A percentile compares a stretch with the other conserved stretches of the same genome.
Evolutionary conservation across 2,797 vertebrate species (phyloP).

Genomic region (Loris lydekkerianus): DNA sequence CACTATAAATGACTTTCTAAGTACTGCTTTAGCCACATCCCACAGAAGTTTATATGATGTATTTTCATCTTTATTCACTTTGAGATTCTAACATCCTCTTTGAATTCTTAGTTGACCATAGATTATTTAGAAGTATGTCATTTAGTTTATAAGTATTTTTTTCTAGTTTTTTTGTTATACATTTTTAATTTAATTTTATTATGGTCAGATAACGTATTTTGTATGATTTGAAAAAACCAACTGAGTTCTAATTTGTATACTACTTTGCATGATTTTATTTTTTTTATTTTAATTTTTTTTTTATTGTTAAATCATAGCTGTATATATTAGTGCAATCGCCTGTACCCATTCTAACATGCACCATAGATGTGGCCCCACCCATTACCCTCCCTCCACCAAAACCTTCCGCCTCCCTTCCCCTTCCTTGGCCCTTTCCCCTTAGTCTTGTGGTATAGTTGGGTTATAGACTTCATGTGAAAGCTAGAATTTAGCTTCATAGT

Average conservation of each 20-base stretch:
- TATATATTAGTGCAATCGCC: no score
- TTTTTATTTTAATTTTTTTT: no score
- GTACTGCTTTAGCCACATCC: neutral
- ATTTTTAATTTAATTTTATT: conserved; percentile 57
- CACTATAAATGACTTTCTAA: conserved; percentile 18
- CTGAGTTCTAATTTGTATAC: conserved; percentile 28
- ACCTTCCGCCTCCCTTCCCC: no score
- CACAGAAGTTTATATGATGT: neutral
- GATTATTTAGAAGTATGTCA: conserved; percentile 24
- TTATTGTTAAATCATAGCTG: no score
- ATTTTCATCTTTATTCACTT: conserved; percentile 49
- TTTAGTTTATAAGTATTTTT: conserved; percentile 65
- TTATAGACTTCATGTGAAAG: no score
- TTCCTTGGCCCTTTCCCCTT: no score
- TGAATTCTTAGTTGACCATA: conserved; percentile 29
- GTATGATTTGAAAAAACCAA: neutral
- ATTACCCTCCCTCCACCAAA: no score
- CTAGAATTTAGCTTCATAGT: no score
- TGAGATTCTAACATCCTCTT: conserved; percentile 21
- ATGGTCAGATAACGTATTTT: conserved; percentile 18
- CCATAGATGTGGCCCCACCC: no score
- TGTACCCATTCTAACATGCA: no score
- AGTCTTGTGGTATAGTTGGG: no score
- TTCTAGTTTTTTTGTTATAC: conserved; percentile 10
- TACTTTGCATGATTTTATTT: neutral